Evolutionary conservation across 2,888 invertebrate genomes (phyloP).

Genomic region (Andricus quercusramuli): DNA sequence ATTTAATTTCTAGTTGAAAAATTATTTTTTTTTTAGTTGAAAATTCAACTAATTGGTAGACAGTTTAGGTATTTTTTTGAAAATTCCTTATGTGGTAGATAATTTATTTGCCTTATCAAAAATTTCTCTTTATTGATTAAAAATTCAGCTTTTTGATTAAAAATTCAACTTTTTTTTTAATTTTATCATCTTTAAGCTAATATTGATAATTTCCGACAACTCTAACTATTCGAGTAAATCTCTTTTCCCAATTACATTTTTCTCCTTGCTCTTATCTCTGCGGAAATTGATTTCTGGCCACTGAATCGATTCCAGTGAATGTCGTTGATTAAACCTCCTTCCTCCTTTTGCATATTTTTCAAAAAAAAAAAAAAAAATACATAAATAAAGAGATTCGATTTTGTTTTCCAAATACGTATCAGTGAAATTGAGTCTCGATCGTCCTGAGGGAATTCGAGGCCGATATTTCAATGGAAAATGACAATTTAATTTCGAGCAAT

Average conservation of each 20-base stretch:
- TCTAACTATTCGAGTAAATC: background rate
- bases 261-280: background rate
- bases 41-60: too few relatives aligned
- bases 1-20: too few relatives aligned
- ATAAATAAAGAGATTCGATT: conserved; percentile 42
- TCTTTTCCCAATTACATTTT: background rate
- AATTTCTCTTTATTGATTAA: too few relatives aligned
- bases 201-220: too few relatives aligned
- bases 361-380: background rate
- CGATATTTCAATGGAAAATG: conserved; percentile 56
- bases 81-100: too few relatives aligned
- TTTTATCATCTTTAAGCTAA: too few relatives aligned
- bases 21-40: too few relatives aligned
- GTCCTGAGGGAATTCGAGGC: conserved; percentile 49
- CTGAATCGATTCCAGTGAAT: background rate
- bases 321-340: background rate
- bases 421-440: conserved; percentile 54
- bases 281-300: background rate
- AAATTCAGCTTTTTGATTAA: too few relatives aligned
- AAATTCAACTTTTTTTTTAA: too few relatives aligned
- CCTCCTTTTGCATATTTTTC: background rate
- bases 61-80: too few relatives aligned
- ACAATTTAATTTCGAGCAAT: conserved; percentile 61
- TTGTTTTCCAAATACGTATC: conserved; percentile 54
- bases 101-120: too few relatives aligned